Evolutionary conservation across 1,140 invertebrate species (phyloP).

Genomic region (Drepana arcuata): DNA sequence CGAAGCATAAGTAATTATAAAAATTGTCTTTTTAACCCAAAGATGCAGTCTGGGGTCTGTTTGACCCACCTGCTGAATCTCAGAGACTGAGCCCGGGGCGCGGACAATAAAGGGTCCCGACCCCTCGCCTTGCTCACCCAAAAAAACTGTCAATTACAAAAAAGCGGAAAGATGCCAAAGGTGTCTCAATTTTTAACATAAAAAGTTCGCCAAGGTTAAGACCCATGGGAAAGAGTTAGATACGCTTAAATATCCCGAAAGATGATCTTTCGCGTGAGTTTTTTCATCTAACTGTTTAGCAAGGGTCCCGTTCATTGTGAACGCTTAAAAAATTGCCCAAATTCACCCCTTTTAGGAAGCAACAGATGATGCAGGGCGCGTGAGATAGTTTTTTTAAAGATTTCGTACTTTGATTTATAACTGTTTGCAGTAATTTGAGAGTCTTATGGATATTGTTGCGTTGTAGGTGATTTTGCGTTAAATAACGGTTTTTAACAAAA

Average conservation of each 20-base stretch:
- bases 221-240: constrained; percentile 70
- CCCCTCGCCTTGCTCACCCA: constrained; percentile 30
- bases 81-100: no score
- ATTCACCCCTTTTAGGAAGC: constrained; percentile 63
- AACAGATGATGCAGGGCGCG: constrained; percentile 47
- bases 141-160: constrained; percentile 45
- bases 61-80: constrained; percentile 65
- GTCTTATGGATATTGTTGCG: constrained; percentile 47
- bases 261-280: constrained; percentile 49
- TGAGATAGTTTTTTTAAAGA: constrained; percentile 57
- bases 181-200: constrained; percentile 65
- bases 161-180: constrained; percentile 66
- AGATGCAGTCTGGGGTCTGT: constrained; percentile 25
- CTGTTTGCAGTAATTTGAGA: constrained; percentile 70
- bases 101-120: constrained; percentile 38
- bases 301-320: constrained; percentile 36
- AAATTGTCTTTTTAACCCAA: constrained; percentile 27
- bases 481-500: constrained; percentile 53
- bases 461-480: constrained; percentile 34
- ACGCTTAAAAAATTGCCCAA: constrained; percentile 31
- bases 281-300: constrained; percentile 53
- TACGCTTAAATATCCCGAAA: constrained; percentile 30
- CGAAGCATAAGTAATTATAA: constrained; percentile 10
- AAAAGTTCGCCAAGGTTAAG: constrained; percentile 62
- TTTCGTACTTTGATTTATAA: constrained; percentile 57